Base-by-base conservation (phyloP, 2,888 invertebrate genomes). In the Atethmia centrago region DNA sequence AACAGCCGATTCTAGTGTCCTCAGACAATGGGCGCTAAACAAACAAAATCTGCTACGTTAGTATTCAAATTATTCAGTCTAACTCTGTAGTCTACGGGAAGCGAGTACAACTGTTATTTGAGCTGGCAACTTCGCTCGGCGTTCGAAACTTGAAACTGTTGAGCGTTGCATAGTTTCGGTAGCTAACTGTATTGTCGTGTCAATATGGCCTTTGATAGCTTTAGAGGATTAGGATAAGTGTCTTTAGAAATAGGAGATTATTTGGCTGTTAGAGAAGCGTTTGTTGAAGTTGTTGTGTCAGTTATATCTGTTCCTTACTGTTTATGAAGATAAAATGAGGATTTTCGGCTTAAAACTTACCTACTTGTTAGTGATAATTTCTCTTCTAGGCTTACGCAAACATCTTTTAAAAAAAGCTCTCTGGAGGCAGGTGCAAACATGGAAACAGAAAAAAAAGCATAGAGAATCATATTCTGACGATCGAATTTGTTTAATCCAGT, bases 91-190 rank as follows among this genome's bases (percentile, higher is more conserved):
- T 61, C 65, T 64, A 74, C 40, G 75, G 56, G 58, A 61, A 74
- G 70, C 69, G 69, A 64, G 68, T 65, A 61, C 56, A 53, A 77
- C 72, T 67, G 68, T 85, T 84, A 87, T 87, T 85, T 87, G 83
- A 80, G 66, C 82, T 85, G 79, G 80, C 79, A 87, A 85, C 82
- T 85, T 73, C 65, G 36, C 69, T 74, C 64, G 67, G 66, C 61
- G 79, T 77, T 82, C 77, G 58, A 68, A 84, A 85, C 79, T 85
- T 79, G 76, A 77, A 79, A 78, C 79, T 75, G 77, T 73, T 64
- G 65, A 72, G 65, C 71, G 51, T 28, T 70, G 77, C 73, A 76
- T 78, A 81, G 81, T 84, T 84, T 82, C 67, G 73, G 65, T 40
- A 74, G 58, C 71, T 72, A 76, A 79, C 81, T 73, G 67, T 70